Evolutionary conservation across 2,113 vertebrate species (phyloP).

Genomic region (Ailurus styani): DNA sequence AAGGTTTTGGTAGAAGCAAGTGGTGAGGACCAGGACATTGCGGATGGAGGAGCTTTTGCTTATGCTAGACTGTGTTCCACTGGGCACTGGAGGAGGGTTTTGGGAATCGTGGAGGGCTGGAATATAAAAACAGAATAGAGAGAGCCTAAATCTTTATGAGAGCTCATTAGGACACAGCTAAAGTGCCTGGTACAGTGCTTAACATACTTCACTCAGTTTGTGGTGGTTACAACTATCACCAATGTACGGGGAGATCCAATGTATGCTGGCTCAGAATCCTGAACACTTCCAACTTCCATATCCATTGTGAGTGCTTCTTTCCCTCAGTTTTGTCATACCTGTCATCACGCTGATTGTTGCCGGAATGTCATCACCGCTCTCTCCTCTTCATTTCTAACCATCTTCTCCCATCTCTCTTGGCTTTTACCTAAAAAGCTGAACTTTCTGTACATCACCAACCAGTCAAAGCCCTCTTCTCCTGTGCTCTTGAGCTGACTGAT

Average conservation of each 20-base stretch:
- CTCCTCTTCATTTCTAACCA: not conserved
- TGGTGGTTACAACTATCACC: not conserved
- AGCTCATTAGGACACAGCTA: not conserved
- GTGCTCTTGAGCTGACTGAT: not conserved
- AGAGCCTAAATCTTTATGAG: not conserved
- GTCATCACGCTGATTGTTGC: not conserved
- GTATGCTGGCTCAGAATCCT: not conserved
- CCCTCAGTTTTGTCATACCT: not conserved
- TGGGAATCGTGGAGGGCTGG: not conserved
- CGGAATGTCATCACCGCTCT: not conserved
- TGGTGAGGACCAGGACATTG: not conserved
- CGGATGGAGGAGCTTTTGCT: not conserved
- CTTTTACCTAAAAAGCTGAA: not conserved
- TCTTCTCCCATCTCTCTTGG: not conserved
- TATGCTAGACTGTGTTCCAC: not conserved
- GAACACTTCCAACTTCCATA: not conserved
- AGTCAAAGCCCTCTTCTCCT: not conserved
- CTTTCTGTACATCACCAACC: not conserved
- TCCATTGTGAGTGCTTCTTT: not conserved
- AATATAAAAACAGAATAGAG: not conserved
- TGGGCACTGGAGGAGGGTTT: rapidly evolving
- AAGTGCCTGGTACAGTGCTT: not conserved
- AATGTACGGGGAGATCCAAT: not conserved
- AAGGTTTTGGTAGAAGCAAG: not conserved
- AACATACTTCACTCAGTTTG: not conserved